phyloP scores from a whole-genome alignment of 2,113 vertebrate genomes.

The Psammodynastes pulverulentus region DNA sequence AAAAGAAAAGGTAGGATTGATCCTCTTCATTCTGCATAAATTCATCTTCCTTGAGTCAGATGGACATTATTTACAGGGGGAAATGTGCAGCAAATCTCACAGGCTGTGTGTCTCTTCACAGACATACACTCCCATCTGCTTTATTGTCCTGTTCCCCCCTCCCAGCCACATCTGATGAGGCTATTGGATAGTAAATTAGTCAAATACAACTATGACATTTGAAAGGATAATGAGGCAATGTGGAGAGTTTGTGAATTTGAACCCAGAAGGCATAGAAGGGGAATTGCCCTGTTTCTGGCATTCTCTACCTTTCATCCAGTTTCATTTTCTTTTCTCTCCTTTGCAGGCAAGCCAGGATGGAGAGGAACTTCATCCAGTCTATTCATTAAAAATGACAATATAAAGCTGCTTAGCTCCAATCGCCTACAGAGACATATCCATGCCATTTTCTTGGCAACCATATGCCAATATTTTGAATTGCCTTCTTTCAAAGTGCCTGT shows the following conservation, averaged over 20 bases:
- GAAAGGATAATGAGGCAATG: neutral
- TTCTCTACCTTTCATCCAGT: neutral
- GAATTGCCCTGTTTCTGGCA: neutral
- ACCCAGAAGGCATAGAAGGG: neutral
- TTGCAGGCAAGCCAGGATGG: neutral
- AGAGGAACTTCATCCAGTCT: neutral
- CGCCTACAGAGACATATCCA: neutral
- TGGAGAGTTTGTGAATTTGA: neutral
- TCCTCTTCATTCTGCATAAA: slow-evolving; percentile 37
- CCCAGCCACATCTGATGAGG: neutral
- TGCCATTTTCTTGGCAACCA: neutral
- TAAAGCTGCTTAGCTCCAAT: neutral
- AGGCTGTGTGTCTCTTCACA: neutral
- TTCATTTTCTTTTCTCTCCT: neutral
- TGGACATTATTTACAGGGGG: slow-evolving; percentile 41
- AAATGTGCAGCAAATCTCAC: slow-evolving; percentile 28
- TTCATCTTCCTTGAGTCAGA: slow-evolving; percentile 18
- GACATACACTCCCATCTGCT: slow-evolving; percentile 4
- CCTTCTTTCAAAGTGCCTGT: neutral
- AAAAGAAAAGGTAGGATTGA: slow-evolving; percentile 23
- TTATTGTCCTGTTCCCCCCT: neutral
- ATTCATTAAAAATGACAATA: neutral
- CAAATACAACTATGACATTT: neutral
- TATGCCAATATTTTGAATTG: neutral
- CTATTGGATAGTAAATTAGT: neutral